Evolutionary conservation across 2,797 vertebrate species (phyloP), one percentile per base, ranked within the genome.

Genomic region (Chelon labrosus): DNA sequence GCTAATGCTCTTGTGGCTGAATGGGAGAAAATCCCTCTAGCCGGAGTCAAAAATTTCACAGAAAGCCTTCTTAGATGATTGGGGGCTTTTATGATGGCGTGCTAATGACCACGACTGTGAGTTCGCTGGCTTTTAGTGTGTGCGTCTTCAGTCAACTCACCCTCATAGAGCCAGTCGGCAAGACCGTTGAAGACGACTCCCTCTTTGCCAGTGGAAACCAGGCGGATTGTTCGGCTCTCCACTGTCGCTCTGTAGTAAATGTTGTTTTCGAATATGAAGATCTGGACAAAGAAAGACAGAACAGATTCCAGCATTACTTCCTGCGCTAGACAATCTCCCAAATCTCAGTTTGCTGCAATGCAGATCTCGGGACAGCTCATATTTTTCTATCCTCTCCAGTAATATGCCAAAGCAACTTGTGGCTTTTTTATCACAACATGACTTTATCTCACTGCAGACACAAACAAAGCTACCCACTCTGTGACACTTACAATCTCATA

Each of bases 241-340:
- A 98, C 94, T 2, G 95, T 96, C 0, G 96, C 88, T 71, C 96
- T 95, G 94, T 99, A 99, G 94, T 98, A 99, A 91, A 99, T 98
- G 91, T 99, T 99, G 92, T 98, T 99, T 91, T 99, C 98, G 85
- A 99, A 99, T 89, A 99, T 97, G 92, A 98, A 99, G 84, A 99
- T 95, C 98, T 99, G 88, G 12, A 61, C 5, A 69, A 56, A 85
- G 54, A 69, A 56, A 73, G 10, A 19, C 52, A 61, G 47, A 73
- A 6, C 12, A 16, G 1, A 27, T 2, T 10, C 38, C 25, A 31
- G 22, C 35, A 14, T 80, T 22, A 70, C 7, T 61, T 8, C 59
- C 44, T 39, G 2, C 41, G 25, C 65, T 7, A n/a, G 6, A 35
- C 14, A 47, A 31, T 22, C 51, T 47, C 5, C 1, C 50, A 31